phyloP scores from a whole-genome alignment of 2,113 vertebrate species.

The Willisornis vidua region DNA sequence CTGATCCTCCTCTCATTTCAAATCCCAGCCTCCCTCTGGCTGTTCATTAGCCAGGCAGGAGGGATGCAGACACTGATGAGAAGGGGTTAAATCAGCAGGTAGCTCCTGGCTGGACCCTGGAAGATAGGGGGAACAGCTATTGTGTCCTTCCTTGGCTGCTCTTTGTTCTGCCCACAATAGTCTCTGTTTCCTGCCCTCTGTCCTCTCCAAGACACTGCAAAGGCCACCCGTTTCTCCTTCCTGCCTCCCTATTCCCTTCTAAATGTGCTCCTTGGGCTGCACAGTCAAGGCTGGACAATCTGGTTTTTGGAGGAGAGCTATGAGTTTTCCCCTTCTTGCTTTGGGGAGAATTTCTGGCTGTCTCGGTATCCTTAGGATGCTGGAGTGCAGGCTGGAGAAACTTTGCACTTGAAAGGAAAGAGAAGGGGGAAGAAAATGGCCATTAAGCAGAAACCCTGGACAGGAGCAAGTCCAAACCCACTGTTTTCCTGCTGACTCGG shows the following conservation, averaged over 20 bases:
- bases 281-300: neutral
- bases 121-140: neutral
- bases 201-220: neutral
- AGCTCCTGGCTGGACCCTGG: neutral
- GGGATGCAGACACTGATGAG: neutral
- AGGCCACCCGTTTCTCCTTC: constrained; percentile 44
- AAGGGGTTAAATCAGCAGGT: constrained; percentile 51
- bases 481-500: neutral
- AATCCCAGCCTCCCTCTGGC: neutral
- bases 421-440: neutral
- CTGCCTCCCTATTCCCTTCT: neutral
- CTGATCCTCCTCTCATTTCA: neutral
- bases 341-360: constrained; percentile 7
- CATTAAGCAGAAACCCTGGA: neutral
- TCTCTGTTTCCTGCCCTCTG: constrained; percentile 52
- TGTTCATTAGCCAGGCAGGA: neutral
- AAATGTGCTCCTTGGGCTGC: neutral
- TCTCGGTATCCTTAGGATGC: neutral
- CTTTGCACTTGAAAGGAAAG: neutral
- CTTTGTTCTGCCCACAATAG: constrained; percentile 61
- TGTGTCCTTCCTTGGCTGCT: constrained; percentile 7
- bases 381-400: neutral
- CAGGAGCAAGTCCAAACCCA: neutral
- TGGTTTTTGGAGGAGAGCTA: neutral
- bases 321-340: neutral